Evolutionary conservation across 2,113 vertebrate species (phyloP).

Genomic region (Eudyptes chrysolophus): DNA sequence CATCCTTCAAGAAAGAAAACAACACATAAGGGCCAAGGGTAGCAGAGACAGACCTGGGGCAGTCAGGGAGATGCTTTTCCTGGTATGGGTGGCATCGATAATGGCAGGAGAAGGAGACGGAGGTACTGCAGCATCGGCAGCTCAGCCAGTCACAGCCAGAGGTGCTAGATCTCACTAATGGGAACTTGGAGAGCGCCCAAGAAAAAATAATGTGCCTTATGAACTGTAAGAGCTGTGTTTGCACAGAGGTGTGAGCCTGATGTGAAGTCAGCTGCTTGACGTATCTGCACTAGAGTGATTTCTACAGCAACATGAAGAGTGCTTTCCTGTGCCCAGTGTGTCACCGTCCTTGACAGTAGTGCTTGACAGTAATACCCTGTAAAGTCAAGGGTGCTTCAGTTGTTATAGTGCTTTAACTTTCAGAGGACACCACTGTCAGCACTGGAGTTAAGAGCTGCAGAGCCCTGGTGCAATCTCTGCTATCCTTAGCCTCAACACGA

Average conservation of each 20-base stretch:
- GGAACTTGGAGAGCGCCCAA: neutral
- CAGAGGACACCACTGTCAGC: neutral
- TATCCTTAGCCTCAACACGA: accelerated
- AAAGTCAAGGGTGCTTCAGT: neutral
- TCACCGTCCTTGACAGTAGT: neutral
- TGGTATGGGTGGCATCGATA: neutral
- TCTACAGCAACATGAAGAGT: neutral
- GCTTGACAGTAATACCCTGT: neutral
- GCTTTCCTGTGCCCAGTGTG: accelerated
- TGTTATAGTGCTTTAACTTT: neutral
- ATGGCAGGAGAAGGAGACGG: accelerated
- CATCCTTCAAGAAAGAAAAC: neutral
- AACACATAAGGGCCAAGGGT: neutral
- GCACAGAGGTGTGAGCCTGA: neutral
- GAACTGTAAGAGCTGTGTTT: neutral
- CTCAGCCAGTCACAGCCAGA: neutral
- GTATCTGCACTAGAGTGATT: neutral
- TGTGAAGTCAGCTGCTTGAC: neutral
- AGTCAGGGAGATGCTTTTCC: neutral
- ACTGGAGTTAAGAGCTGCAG: neutral
- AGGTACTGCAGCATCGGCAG: accelerated
- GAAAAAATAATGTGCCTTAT: neutral
- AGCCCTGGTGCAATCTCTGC: neutral
- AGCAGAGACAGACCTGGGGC: neutral
- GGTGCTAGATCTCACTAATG: neutral